phyloP scores from a whole-genome alignment of 1,140 invertebrate species.

The Halyomorpha halys region DNA sequence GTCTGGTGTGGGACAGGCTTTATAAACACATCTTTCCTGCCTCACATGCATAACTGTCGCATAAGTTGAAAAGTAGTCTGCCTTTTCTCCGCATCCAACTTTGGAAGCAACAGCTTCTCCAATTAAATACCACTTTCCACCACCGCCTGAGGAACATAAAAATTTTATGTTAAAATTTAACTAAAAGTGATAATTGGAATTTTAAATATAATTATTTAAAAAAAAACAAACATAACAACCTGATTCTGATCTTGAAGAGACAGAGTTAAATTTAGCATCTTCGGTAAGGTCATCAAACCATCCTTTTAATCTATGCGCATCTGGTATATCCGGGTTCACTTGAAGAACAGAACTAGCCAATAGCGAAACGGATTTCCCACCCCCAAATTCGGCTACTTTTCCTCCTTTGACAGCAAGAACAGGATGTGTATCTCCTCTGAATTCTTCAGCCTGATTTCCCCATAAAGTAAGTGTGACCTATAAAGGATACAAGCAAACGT shows the following conservation, averaged over 20 bases:
- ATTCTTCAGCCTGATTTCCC: conserved; percentile 73
- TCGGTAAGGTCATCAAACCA: conserved; percentile 67
- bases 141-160: conserved; percentile 25
- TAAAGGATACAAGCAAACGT: conserved; percentile 19
- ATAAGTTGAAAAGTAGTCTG: conserved; percentile 66
- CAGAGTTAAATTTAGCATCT: conserved; percentile 50
- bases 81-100: conserved; percentile 55
- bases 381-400: conserved; percentile 58
- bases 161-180: neutral
- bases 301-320: conserved; percentile 72
- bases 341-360: conserved; percentile 50
- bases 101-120: conserved; percentile 55
- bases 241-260: conserved; percentile 43
- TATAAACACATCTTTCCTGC: conserved; percentile 75
- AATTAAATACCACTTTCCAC: conserved; percentile 45
- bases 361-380: conserved; percentile 54
- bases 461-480: conserved; percentile 60
- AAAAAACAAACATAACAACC: conserved; percentile 18
- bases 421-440: conserved; percentile 62
- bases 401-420: conserved; percentile 75
- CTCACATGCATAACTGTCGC: conserved; percentile 57
- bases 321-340: conserved; percentile 79
- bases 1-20: conserved; percentile 70
- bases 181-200: too few species aligned
- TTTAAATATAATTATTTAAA: neutral